Conservation (phyloP, 2,113 vertebrate genomes). For the Aptenodytes patagonicus region DNA sequence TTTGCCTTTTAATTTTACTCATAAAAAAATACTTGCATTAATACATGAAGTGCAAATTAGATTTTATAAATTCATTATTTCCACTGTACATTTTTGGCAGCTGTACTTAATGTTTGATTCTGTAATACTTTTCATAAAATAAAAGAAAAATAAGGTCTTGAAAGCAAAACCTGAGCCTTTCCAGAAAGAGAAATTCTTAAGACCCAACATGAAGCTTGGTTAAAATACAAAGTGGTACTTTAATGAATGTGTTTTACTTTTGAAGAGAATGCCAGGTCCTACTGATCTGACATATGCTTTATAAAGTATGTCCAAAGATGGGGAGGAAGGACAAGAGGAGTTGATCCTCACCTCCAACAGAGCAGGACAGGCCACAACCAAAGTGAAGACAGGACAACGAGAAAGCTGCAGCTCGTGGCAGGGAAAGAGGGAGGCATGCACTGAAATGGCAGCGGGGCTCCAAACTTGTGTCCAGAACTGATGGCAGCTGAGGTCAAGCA, state of each 20-base stretch:
- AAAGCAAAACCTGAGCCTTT: neutral
- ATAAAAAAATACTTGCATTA: neutral
- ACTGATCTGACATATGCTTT: neutral
- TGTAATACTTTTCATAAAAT: neutral
- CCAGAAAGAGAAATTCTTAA: neutral
- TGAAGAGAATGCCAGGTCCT: neutral
- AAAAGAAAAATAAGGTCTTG: neutral
- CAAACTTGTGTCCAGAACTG: neutral
- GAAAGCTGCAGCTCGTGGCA: neutral
- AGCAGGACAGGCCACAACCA: neutral
- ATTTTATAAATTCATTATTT: neutral
- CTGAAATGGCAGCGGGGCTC: neutral
- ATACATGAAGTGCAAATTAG: neutral
- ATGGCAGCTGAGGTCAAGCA: neutral
- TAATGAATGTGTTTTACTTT: neutral
- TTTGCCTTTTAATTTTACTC: neutral
- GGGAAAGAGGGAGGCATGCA: neutral
- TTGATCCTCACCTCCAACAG: neutral
- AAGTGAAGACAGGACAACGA: neutral
- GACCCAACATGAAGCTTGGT: neutral
- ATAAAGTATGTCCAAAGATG: neutral
- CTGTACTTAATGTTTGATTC: neutral
- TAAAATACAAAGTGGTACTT: neutral
- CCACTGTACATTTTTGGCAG: neutral
- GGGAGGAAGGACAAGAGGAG: neutral